phyloP scores from a whole-genome alignment of 2,113 vertebrate species.

The Ancistrus triradiatus region DNA sequence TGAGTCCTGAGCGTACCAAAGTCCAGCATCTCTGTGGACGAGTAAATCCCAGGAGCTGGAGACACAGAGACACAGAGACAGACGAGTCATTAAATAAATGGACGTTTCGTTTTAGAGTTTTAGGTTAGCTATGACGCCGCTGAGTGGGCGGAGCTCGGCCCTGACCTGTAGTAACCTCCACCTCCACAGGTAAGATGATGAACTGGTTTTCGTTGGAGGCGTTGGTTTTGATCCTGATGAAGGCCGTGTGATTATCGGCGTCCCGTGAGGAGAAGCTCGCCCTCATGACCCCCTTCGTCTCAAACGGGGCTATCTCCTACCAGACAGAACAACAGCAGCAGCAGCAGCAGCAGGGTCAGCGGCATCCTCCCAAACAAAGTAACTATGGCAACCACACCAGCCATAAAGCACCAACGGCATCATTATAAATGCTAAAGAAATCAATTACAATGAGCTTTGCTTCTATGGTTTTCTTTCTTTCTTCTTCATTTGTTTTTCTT shows the following conservation, averaged over 20 bases:
- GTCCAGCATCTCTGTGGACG: constrained; percentile 84
- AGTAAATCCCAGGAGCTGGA: constrained; percentile 70
- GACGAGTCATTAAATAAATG: neutral
- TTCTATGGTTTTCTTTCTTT: too few species aligned
- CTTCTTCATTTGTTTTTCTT: too few species aligned
- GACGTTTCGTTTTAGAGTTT: neutral
- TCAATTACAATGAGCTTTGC: too few species aligned
- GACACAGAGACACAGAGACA: neutral
- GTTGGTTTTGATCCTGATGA: constrained; percentile 97
- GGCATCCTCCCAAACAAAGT: too few species aligned
- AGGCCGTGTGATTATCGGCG: constrained; percentile 96
- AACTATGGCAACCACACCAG: too few species aligned
- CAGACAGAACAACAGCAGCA: constrained; percentile 20
- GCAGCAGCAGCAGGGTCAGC: too few species aligned
- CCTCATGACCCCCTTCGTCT: constrained; percentile 98
- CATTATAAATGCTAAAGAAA: too few species aligned
- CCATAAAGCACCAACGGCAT: too few species aligned
- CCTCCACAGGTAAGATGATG: constrained; percentile 95
- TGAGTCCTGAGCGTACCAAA: constrained; percentile 96
- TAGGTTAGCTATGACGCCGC: neutral
- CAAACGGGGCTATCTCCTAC: constrained; percentile 96
- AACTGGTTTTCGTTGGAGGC: constrained; percentile 87
- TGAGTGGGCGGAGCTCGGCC: neutral
- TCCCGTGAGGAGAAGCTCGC: constrained; percentile 97
- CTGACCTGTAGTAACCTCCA: constrained; percentile 94